phyloP scores from a whole-genome alignment of 2,888 invertebrate genomes.

The Oligia strigilis region DNA sequence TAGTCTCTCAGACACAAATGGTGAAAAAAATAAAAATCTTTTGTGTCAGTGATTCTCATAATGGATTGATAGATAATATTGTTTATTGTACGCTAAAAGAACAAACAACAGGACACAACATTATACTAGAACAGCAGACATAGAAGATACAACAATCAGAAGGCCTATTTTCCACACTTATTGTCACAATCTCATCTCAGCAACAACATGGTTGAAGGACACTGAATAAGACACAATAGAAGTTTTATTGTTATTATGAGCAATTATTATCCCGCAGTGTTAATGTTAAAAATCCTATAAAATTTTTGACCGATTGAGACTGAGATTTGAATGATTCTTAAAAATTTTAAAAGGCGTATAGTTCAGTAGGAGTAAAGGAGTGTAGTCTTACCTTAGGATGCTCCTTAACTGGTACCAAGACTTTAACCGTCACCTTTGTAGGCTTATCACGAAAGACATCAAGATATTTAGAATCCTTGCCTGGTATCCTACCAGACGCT shows the following conservation, averaged over 20 bases:
- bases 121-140: no score
- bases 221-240: neutral
- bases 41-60: no score
- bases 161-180: neutral
- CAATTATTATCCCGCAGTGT: neutral
- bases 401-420: slow-evolving; percentile 93
- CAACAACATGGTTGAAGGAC: neutral
- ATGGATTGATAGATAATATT: no score
- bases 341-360: neutral
- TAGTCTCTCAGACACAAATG: no score
- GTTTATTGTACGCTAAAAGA: no score
- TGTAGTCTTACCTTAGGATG: slow-evolving; percentile 91
- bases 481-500: slow-evolving; percentile 92
- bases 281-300: neutral
- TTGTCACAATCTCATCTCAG: neutral
- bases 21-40: no score
- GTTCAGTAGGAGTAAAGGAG: no score
- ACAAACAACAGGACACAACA: no score
- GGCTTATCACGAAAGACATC: slow-evolving; percentile 95
- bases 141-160: neutral
- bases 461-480: slow-evolving; percentile 93
- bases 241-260: neutral
- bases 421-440: slow-evolving; percentile 93
- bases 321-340: neutral
- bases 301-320: neutral